A percentile compares a stretch with the other conserved stretches of the same genome.
Evolutionary conservation across 1,140 invertebrate genomes (phyloP).

Genomic region (Sinella curviseta): DNA sequence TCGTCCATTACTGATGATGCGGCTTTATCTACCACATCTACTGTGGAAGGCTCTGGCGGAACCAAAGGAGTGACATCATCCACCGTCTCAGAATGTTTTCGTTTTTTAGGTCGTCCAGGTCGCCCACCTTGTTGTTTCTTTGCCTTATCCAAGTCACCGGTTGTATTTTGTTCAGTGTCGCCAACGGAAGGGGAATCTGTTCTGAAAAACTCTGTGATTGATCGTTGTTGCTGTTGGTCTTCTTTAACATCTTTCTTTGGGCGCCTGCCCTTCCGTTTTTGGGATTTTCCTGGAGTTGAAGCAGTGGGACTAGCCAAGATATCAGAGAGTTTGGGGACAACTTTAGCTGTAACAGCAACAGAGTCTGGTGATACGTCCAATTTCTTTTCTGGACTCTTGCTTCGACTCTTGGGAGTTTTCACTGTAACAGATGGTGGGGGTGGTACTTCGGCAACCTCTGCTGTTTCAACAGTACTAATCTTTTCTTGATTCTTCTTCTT

Average conservation of each 20-base stretch:
- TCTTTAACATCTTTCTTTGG: background rate
- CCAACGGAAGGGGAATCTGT: background rate
- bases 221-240: background rate
- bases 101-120: background rate
- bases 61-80: background rate
- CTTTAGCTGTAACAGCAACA: background rate
- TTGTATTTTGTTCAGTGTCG: background rate
- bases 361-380: background rate
- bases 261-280: background rate
- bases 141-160: background rate
- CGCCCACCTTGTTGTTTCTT: background rate
- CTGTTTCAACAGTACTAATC: too few species aligned
- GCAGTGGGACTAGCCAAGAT: background rate
- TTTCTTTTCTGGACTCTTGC: conserved; percentile 25
- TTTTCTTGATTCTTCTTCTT: conserved; percentile 24
- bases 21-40: background rate
- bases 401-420: background rate
- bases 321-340: background rate
- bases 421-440: background rate
- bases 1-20: background rate
- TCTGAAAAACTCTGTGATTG: conserved; percentile 22
- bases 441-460: too few species aligned
- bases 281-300: background rate
- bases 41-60: background rate
- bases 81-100: conserved; percentile 6